Percentiles rank a stretch among this genome's conserved stretches.
phyloP scores from a whole-genome alignment of 64 coral and sea anemone species.

The Montipora capricornis region DNA sequence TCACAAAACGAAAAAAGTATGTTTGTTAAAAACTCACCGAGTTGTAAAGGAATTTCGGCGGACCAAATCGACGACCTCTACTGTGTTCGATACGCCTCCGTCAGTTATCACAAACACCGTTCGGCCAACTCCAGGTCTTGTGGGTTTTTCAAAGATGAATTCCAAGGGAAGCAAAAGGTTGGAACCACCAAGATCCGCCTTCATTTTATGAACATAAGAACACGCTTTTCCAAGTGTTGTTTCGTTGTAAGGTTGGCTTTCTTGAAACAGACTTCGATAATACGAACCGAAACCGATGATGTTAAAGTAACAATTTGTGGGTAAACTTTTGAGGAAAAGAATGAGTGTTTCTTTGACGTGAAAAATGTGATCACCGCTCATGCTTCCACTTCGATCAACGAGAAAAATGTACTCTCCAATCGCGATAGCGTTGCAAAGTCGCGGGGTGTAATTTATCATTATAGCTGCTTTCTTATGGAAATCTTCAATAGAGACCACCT shows the following conservation, averaged over 20 bases:
- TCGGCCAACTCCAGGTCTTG: slow-evolving; percentile 66
- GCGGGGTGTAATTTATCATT: slow-evolving; percentile 83
- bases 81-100: slow-evolving; percentile 86
- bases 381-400: slow-evolving; percentile 97
- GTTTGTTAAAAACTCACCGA: slow-evolving; percentile 63
- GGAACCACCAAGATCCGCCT: slow-evolving; percentile 87
- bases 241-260: slow-evolving; percentile 80
- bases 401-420: slow-evolving; percentile 88
- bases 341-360: slow-evolving; percentile 88
- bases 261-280: slow-evolving; percentile 90
- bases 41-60: slow-evolving; percentile 77
- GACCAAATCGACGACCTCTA: slow-evolving; percentile 93
- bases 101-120: slow-evolving; percentile 87
- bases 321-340: slow-evolving; percentile 94
- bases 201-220: slow-evolving; percentile 90
- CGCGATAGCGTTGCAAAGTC: slow-evolving; percentile 55
- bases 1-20: neutral
- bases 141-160: slow-evolving; percentile 93
- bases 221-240: slow-evolving; percentile 71
- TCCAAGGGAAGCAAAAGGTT: slow-evolving; percentile 86
- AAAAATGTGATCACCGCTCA: slow-evolving; percentile 95
- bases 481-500: slow-evolving; percentile 69
- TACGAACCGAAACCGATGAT: slow-evolving; percentile 92
- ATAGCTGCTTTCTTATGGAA: slow-evolving; percentile 76
- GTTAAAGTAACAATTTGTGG: slow-evolving; percentile 88